phyloP scores from a whole-genome alignment of 1,140 invertebrate genomes.

The Micrasema minimum region DNA sequence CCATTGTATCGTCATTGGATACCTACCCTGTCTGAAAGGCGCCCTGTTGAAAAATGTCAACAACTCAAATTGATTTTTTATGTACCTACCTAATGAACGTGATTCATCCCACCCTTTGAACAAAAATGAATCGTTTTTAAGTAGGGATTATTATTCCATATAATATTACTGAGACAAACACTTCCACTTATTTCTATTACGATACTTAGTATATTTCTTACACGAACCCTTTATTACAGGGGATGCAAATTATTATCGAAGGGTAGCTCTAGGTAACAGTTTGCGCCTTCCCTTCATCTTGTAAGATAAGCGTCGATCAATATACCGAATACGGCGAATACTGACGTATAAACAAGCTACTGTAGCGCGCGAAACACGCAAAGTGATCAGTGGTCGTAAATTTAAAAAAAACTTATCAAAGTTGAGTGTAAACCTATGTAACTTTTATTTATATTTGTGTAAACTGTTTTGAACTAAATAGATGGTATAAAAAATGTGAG shows the following conservation, averaged over 20 bases:
- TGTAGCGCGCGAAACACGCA: slow-evolving; percentile 41
- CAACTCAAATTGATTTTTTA: slow-evolving; percentile 26
- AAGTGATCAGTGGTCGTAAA: slow-evolving; percentile 29
- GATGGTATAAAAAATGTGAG: slow-evolving; percentile 22
- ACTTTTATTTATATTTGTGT: slow-evolving; percentile 3
- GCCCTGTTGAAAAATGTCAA: slow-evolving; percentile 10
- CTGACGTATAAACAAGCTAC: slow-evolving; percentile 46
- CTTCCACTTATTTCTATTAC: neutral
- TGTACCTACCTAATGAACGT: neutral
- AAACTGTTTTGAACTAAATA: neutral
- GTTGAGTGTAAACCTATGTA: slow-evolving; percentile 25
- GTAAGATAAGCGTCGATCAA: slow-evolving; percentile 53
- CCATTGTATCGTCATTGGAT: too few species aligned
- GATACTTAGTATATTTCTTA: neutral
- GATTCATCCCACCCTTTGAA: neutral
- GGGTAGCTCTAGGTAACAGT: slow-evolving; percentile 46
- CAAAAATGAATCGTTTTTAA: neutral
- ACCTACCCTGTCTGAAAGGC: neutral
- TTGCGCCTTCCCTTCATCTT: slow-evolving; percentile 53
- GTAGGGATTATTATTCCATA: neutral
- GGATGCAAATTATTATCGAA: slow-evolving; percentile 23
- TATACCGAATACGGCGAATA: slow-evolving; percentile 21
- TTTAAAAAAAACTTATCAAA: slow-evolving; percentile 40
- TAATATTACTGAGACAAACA: neutral
- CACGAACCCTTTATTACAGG: neutral